phyloP scores from a whole-genome alignment of 2,113 vertebrate genomes.

The Scartelaos histophorus region DNA sequence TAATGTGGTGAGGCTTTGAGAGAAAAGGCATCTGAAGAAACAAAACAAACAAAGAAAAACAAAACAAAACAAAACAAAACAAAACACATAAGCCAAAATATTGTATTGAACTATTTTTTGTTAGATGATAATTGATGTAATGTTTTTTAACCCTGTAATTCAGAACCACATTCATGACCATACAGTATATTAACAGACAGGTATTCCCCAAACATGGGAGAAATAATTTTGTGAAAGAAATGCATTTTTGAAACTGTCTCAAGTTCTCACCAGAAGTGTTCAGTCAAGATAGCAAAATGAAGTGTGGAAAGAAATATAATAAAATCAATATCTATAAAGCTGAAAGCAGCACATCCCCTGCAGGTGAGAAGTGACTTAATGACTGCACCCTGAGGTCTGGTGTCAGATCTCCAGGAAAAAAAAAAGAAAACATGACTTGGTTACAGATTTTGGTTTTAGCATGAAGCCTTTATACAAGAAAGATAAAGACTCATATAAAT shows the following conservation, averaged over 20 bases:
- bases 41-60: no score
- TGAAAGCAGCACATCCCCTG: neutral
- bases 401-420: neutral
- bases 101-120: neutral
- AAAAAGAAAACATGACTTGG: neutral
- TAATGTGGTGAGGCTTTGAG: neutral
- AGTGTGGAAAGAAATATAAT: neutral
- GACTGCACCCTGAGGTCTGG: neutral
- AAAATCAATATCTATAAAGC: slow-evolving; percentile 1
- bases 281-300: neutral
- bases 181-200: neutral
- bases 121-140: neutral
- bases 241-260: neutral
- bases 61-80: no score
- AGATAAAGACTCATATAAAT: neutral
- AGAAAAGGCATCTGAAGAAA: no score
- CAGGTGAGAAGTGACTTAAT: slow-evolving; percentile 1
- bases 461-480: neutral
- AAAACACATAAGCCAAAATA: neutral
- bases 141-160: no score
- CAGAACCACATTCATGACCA: neutral
- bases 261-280: neutral
- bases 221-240: no score
- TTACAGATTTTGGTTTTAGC: neutral
- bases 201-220: neutral